Percentiles rank a stretch among this genome's conserved stretches.
These are phyloP conservation scores for Rhyzopertha dominica DNA, from an alignment of 1,140 invertebrate genomes.

Conservation along the genomic window DNA sequence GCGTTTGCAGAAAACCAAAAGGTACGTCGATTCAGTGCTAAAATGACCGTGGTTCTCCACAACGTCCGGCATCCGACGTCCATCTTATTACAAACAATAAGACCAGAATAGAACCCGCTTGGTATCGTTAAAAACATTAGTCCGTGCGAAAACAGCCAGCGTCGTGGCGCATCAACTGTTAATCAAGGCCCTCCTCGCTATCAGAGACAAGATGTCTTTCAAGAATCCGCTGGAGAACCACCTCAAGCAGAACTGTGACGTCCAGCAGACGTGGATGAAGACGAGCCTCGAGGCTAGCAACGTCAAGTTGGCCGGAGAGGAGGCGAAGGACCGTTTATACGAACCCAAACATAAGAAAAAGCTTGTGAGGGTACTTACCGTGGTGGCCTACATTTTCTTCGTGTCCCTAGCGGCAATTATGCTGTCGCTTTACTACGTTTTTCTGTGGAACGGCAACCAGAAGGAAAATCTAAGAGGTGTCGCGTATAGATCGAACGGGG, in stretches of 20 bases:
- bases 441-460: constrained; percentile 74
- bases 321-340: constrained; percentile 75
- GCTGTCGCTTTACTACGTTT: constrained; percentile 91
- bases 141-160: no score
- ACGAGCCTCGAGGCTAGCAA: constrained; percentile 51
- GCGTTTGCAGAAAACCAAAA: no score
- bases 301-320: constrained; percentile 66
- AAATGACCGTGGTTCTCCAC: no score
- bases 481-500: no score
- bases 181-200: constrained; percentile 13
- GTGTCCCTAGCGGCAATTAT: constrained; percentile 93
- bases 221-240: constrained; percentile 37
- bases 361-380: constrained; percentile 85
- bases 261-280: constrained; percentile 35
- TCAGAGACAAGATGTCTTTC: constrained; percentile 36
- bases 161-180: constrained; percentile 20
- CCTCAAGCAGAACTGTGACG: constrained; percentile 34
- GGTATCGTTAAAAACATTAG: no score
- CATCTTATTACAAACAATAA: no score
- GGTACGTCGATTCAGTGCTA: no score
- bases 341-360: constrained; percentile 82
- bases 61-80: no score
- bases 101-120: no score
- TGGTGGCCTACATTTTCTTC: constrained; percentile 91
- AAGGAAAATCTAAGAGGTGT: no score